These are phyloP conservation scores for Vulpes vulpes DNA, from an alignment of 2,113 vertebrate species.

Conservation along the genomic window DNA sequence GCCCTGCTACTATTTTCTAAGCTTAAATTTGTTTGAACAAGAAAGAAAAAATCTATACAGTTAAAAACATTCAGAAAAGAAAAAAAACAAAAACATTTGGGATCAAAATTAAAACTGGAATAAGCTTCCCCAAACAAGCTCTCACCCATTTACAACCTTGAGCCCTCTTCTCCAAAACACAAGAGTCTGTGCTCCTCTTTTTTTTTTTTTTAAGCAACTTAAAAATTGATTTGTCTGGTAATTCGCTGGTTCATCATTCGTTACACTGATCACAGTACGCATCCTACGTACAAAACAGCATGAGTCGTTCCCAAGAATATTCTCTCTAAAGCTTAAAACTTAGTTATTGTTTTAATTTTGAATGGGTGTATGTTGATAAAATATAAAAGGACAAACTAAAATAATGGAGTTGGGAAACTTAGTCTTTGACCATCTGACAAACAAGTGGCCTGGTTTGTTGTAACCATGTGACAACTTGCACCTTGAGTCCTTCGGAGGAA, in stretches of 20 bases:
- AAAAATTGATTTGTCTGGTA: not conserved
- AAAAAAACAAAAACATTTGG: not conserved
- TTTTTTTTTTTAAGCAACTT: not conserved
- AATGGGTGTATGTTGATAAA: not conserved
- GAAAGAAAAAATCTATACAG: constrained; percentile 14
- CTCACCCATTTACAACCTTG: not conserved
- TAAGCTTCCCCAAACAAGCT: not conserved
- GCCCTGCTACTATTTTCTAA: constrained; percentile 11
- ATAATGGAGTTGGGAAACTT: not conserved
- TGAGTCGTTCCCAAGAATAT: not conserved
- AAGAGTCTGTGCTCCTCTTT: not conserved
- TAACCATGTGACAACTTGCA: not conserved
- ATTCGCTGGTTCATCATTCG: not conserved
- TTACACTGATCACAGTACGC: not conserved
- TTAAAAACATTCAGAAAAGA: constrained; percentile 24
- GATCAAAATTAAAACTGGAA: constrained; percentile 58
- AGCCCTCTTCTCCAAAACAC: not conserved
- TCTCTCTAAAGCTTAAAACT: not conserved
- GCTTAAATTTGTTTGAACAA: constrained; percentile 33
- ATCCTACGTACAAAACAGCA: not conserved
- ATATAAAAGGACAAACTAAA: constrained; percentile 9
- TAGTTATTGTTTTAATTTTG: constrained; percentile 47
- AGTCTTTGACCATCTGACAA: not conserved
- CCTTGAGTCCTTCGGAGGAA: not conserved
- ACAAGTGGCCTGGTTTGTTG: not conserved